Evolutionary conservation across 2,113 vertebrate species (phyloP).

Genomic region (Plectropomus leopardus): DNA sequence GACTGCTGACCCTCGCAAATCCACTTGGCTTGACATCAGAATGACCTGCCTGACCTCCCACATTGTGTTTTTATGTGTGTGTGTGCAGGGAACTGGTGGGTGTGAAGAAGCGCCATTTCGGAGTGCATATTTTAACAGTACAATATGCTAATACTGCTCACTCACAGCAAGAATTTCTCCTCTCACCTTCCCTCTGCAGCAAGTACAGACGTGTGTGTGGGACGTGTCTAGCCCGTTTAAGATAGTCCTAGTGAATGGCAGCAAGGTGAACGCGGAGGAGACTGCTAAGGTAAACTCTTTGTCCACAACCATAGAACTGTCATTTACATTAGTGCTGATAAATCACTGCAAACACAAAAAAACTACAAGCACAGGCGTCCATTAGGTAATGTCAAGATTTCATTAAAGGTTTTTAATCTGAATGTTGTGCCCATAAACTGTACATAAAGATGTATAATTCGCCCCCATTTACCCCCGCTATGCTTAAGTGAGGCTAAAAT

Average conservation of each 20-base stretch:
- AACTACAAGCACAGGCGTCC: not conserved
- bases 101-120: slow-evolving; percentile 21
- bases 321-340: not conserved
- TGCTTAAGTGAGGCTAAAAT: too few species aligned
- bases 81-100: not conserved
- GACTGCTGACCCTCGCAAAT: slow-evolving; percentile 76
- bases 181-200: slow-evolving; percentile 69
- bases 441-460: too few species aligned
- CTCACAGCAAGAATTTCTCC: slow-evolving; percentile 29
- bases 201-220: slow-evolving; percentile 90
- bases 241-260: slow-evolving; percentile 91
- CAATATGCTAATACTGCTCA: slow-evolving; percentile 21
- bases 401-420: not conserved
- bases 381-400: not conserved
- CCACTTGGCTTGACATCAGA: slow-evolving; percentile 68
- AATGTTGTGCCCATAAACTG: too few species aligned
- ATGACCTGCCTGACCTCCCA: slow-evolving; percentile 56
- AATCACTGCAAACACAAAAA: not conserved
- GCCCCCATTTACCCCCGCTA: too few species aligned
- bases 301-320: not conserved
- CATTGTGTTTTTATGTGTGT: slow-evolving; percentile 8
- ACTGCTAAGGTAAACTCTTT: slow-evolving; percentile 90
- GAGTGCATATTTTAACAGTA: slow-evolving; percentile 34
- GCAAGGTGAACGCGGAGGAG: slow-evolving; percentile 97
- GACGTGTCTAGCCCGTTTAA: slow-evolving; percentile 89